These are phyloP conservation scores for Actinernus sp. DNA, from an alignment of 92 coral and sea anemone genomes.

Conservation along the genomic window DNA sequence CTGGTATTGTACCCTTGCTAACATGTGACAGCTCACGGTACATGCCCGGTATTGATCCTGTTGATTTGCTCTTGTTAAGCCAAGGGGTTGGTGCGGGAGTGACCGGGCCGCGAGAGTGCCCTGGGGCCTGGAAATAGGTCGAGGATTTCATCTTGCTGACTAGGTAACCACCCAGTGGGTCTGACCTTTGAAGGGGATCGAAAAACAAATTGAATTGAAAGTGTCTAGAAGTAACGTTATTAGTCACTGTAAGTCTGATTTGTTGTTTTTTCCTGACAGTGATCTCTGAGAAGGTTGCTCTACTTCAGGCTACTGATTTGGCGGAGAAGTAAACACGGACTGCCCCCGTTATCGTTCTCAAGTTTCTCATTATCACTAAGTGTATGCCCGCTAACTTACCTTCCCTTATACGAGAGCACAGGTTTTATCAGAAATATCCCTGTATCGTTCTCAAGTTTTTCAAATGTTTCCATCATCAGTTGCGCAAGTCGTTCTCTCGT, in stretches of 20 bases:
- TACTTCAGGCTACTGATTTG: no score
- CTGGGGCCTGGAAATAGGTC: conserved; percentile 4
- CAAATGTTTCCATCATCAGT: conserved; percentile 80
- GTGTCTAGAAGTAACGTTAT: no score
- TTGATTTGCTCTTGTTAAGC: conserved; percentile 28
- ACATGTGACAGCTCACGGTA: conserved; percentile 47
- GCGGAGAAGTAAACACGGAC: no score
- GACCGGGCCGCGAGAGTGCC: conserved; percentile 50
- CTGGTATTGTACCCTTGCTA: conserved; percentile 71
- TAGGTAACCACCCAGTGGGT: conserved; percentile 51
- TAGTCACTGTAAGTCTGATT: no score
- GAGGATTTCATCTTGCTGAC: conserved; percentile 50
- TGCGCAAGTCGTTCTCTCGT: conserved; percentile 75
- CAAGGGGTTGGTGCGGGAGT: conserved; percentile 91
- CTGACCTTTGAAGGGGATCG: not conserved
- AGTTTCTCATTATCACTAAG: no score
- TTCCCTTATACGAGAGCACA: conserved; percentile 81
- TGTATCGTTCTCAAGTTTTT: conserved; percentile 83
- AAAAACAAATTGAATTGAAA: no score
- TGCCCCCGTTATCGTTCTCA: no score
- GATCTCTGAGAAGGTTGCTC: no score
- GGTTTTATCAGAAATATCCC: conserved; percentile 99
- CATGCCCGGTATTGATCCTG: conserved; percentile 27
- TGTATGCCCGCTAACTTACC: no score
- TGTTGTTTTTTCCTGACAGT: no score